A percentile compares a stretch with the other conserved stretches of the same genome.
Evolutionary conservation across 2,888 invertebrate species (phyloP).

Genomic region (Toxonevra muliebris): DNA sequence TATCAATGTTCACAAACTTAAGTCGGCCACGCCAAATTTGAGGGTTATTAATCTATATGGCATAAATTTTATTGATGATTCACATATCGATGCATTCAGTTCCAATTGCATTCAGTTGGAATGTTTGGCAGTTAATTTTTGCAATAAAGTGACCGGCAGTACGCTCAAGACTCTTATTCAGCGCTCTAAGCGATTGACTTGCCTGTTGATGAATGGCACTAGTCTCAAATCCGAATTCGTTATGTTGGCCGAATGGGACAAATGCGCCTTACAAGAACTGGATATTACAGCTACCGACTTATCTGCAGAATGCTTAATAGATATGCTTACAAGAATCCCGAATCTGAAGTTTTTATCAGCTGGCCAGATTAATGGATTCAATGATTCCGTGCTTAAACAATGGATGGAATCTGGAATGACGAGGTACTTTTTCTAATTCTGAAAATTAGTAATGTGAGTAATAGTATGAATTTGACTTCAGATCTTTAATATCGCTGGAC

Average conservation of each 20-base stretch:
- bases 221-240: constrained; percentile 92
- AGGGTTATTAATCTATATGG: constrained; percentile 98
- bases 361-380: constrained; percentile 97
- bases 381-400: constrained; percentile 90
- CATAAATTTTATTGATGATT: constrained; percentile 98
- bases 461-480: constrained; percentile 45
- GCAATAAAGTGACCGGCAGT: constrained; percentile 95
- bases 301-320: constrained; percentile 90
- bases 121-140: constrained; percentile 96
- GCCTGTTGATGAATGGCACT: constrained; percentile 96
- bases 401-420: constrained; percentile 89
- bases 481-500: constrained; percentile 86
- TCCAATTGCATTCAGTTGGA: constrained; percentile 97
- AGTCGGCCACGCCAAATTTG: constrained; percentile 97
- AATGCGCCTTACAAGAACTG: constrained; percentile 90
- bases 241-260: constrained; percentile 98
- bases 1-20: constrained; percentile 98
- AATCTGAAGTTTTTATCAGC: constrained; percentile 90
- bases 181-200: constrained; percentile 89
- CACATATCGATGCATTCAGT: constrained; percentile 97
- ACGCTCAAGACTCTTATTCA: constrained; percentile 94
- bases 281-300: constrained; percentile 98
- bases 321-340: constrained; percentile 89
- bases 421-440: constrained; percentile 60
- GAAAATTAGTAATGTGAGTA: background rate